Evolutionary conservation across 2,113 vertebrate genomes (phyloP), one percentile per base, ranked within the genome.

Genomic region (Empidonax traillii): DNA sequence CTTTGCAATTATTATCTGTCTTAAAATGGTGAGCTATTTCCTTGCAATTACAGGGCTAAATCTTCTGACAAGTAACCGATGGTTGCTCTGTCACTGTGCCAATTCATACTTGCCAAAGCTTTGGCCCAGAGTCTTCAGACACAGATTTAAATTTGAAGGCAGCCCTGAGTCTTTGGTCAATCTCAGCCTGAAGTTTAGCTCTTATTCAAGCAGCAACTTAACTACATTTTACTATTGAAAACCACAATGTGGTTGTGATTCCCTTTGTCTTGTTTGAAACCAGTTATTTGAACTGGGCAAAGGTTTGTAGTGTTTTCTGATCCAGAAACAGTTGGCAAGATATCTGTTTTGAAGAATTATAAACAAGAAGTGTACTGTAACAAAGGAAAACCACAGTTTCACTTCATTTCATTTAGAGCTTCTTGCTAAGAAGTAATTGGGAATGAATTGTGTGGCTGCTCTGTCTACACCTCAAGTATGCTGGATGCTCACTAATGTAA

Each of bases 191-290:
- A 89, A 39, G 14, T 83, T 86, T 27, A 90, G 41, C 31, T 85
- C 25, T 78, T 35, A 7, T 72, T 95, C 41, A 93, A 71, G 56
- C 18, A 94, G 39, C 43, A 56, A 31, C 52, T 78, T 84, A 71
- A 71, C 58, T 66, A 14, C 31, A 21, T 86, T 92, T 89, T 91
- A 44, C 7, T 66, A 1, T 6, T 92, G 79, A 65, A 93, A 96
- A 71, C 94, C 76, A 53, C 90, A 89, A 8, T 30, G 73, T 53
- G 61, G 69, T 74, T 95, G 71, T 2, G 59, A 81, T 73, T 96
- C 25, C 77, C 76, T 94, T 91, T 95, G 93, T 95, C 59, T 93
- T 47, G 47, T 67, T 66, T 55, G n/a, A 87, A 92, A 71, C 14
- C n/a, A 43, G 46, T 53, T 90, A 74, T 67, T 33, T 84, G 73